Conservation (phyloP, 2,113 vertebrate species). For the Malaclemys terrapin region DNA sequence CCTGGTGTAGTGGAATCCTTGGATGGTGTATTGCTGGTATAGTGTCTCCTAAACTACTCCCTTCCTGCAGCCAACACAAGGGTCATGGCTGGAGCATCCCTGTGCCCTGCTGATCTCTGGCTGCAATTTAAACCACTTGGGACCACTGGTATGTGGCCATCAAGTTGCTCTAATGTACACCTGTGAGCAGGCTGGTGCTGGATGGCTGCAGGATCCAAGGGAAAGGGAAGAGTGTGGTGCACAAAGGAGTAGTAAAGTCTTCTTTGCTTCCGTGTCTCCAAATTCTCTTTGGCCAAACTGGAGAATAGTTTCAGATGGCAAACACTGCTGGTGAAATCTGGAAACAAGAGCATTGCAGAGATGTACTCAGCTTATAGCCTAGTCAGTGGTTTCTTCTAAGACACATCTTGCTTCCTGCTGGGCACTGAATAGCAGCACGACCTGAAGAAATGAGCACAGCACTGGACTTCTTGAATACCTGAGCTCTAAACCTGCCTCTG, state of each 20-base stretch:
- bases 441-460: not conserved
- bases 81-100: not conserved
- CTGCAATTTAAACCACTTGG: not conserved
- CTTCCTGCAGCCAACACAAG: not conserved
- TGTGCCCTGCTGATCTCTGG: not conserved
- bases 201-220: no score
- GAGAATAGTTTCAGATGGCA: not conserved
- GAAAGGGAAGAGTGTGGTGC: not conserved
- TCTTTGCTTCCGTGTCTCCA: not conserved
- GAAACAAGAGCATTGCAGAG: rapidly evolving
- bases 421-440: not conserved
- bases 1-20: not conserved
- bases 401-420: not conserved
- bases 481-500: slow-evolving; percentile 1
- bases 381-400: not conserved
- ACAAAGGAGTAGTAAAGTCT: no score
- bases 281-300: not conserved
- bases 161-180: not conserved
- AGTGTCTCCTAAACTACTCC: not conserved
- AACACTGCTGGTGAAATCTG: rapidly evolving
- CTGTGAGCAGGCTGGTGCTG: no score
- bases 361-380: not conserved
- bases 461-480: not conserved
- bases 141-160: not conserved
- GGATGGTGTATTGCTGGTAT: not conserved